Evolutionary conservation across 2,113 vertebrate species (phyloP).

Genomic region (Empidonax alnorum): DNA sequence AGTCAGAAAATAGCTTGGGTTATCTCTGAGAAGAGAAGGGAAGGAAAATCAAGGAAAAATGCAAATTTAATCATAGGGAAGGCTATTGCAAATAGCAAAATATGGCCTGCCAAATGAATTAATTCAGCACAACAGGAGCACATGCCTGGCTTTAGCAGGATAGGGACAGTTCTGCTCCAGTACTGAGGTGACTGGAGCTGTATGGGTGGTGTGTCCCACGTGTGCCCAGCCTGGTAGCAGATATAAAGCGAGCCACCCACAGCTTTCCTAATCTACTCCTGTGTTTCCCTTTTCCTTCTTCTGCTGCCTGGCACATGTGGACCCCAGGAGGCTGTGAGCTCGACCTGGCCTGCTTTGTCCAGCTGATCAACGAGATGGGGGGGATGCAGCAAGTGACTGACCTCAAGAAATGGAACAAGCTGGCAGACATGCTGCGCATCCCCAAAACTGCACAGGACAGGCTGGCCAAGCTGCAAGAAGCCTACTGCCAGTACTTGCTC

Average conservation of each 20-base stretch:
- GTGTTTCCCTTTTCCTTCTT: constrained; percentile 35
- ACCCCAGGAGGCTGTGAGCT: constrained; percentile 93
- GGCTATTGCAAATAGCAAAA: background rate
- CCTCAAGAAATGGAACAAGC: constrained; percentile 99
- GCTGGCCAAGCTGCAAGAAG: constrained; percentile 98
- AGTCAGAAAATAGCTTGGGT: background rate
- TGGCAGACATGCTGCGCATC: constrained; percentile 95
- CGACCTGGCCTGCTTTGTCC: constrained; percentile 97
- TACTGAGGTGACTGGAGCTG: background rate
- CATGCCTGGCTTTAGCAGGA: background rate
- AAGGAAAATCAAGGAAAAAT: background rate
- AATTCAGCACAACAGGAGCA: background rate
- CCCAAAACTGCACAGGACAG: constrained; percentile 98
- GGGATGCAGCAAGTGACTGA: constrained; percentile 99
- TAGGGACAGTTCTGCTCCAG: background rate
- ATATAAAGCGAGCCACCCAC: accelerated
- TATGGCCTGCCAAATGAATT: background rate
- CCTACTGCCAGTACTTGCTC: constrained; percentile 98
- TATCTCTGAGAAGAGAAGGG: background rate
- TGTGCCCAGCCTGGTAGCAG: background rate
- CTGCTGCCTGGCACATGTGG: background rate
- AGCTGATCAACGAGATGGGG: constrained; percentile 98
- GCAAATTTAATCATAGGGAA: background rate
- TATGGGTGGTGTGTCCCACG: accelerated
- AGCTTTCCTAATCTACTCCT: background rate